phyloP scores from a whole-genome alignment of 2,113 vertebrate species.

The Melanocharis versteri region DNA sequence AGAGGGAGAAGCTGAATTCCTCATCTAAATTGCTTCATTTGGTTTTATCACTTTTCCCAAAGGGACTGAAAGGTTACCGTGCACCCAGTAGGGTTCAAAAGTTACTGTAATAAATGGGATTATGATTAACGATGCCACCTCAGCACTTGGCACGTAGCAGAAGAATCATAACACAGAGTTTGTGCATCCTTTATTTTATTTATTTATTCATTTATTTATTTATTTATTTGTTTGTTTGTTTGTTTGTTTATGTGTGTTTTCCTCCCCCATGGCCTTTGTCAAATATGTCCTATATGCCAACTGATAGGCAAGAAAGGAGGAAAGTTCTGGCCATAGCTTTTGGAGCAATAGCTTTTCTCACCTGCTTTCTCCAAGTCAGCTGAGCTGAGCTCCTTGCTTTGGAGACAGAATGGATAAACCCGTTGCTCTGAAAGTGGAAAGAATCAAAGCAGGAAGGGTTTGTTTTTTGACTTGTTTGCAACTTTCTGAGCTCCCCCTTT shows the following conservation, averaged over 20 bases:
- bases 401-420: not conserved
- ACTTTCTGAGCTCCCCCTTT: not conserved
- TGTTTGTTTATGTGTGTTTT: not conserved
- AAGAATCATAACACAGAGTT: not conserved
- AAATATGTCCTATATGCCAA: not conserved
- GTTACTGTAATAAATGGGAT: not conserved
- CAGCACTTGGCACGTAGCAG: not conserved
- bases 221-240: not conserved
- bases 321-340: not conserved
- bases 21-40: not conserved
- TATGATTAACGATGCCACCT: not conserved
- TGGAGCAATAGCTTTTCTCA: not conserved
- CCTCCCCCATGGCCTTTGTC: not conserved
- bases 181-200: not conserved
- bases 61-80: not conserved
- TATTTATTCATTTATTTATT: not conserved
- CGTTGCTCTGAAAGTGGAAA: not conserved
- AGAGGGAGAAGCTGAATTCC: not conserved
- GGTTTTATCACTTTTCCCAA: slow-evolving; percentile 11
- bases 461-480: not conserved
- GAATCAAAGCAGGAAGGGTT: not conserved
- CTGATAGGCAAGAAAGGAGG: not conserved
- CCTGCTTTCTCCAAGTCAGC: not conserved
- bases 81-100: not conserved
- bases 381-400: not conserved